These are phyloP conservation scores for Pandemis corylana DNA, from an alignment of 2,888 invertebrate genomes.

Conservation along the genomic window DNA sequence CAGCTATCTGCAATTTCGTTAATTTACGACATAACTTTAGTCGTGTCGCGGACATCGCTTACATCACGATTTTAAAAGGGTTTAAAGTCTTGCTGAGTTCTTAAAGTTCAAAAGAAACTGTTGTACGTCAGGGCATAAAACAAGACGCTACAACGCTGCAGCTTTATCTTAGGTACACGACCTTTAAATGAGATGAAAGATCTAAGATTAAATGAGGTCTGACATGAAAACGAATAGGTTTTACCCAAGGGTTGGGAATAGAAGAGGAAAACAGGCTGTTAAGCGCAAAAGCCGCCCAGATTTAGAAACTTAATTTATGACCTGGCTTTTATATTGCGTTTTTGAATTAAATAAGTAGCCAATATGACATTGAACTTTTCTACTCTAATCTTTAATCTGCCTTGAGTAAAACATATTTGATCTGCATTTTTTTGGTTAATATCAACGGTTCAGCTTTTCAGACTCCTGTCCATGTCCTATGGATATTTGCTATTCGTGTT, in stretches of 20 bases:
- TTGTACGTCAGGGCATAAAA: background rate
- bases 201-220: slow-evolving; percentile 23
- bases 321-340: background rate
- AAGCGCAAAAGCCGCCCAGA: background rate
- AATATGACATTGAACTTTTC: background rate
- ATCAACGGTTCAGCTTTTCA: no score
- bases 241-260: slow-evolving; percentile 10
- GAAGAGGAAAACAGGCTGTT: slow-evolving; percentile 1
- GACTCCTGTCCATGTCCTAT: no score
- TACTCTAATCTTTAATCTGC: background rate
- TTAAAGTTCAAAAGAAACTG: slow-evolving; percentile 6
- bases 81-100: slow-evolving; percentile 10
- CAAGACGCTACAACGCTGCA: slow-evolving; percentile 10
- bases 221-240: slow-evolving; percentile 16
- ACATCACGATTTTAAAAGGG: slow-evolving; percentile 14
- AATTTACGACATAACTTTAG: slow-evolving; percentile 15
- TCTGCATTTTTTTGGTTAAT: no score
- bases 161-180: slow-evolving; percentile 12
- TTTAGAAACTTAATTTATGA: slow-evolving; percentile 13
- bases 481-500: no score
- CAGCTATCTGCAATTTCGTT: background rate
- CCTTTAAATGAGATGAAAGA: slow-evolving; percentile 22
- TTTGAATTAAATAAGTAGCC: background rate
- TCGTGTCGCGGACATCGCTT: background rate
- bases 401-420: no score